Percentiles rank a stretch among this genome's conserved stretches.
phyloP scores from a whole-genome alignment of 1,140 invertebrate species.

The Drosophila bocki region DNA sequence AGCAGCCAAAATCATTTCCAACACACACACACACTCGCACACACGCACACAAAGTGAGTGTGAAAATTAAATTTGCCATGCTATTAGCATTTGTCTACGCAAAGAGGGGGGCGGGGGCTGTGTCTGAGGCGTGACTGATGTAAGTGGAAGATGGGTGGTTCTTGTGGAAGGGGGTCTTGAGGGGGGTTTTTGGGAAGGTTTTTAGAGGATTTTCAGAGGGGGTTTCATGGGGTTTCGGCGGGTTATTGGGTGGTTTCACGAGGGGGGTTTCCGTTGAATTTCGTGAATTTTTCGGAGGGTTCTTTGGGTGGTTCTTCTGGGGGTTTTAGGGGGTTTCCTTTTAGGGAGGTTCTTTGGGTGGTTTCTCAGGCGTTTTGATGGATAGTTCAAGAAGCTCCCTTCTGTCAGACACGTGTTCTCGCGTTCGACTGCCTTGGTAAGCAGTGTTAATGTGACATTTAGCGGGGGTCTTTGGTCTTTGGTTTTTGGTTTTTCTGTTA shows the following conservation, averaged over 20 bases:
- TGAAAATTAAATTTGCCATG: conserved; percentile 68
- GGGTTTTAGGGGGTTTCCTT: background rate
- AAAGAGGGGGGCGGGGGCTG: background rate
- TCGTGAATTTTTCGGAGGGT: background rate
- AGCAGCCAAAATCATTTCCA: conserved; percentile 25
- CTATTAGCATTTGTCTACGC: conserved; percentile 56
- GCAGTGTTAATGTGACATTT: conserved; percentile 49
- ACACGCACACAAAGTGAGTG: conserved; percentile 44
- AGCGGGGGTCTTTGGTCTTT: background rate
- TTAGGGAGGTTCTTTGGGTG: background rate
- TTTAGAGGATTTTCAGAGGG: background rate
- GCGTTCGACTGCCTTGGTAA: conserved; percentile 28
- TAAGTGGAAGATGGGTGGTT: background rate
- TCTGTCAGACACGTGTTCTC: conserved; percentile 54
- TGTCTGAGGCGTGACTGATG: conserved; percentile 20
- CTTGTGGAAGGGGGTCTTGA: background rate
- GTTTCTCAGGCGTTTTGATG: conserved; percentile 23
- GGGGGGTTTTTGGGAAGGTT: conserved; percentile 8
- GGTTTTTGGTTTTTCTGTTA: background rate
- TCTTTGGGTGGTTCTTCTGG: background rate
- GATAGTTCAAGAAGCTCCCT: conserved; percentile 41
- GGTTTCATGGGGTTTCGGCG: background rate
- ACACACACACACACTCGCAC: conserved; percentile 9
- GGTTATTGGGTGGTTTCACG: background rate
- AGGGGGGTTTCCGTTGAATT: conserved; percentile 7